Evolutionary conservation across 2,888 invertebrate genomes (phyloP).

Genomic region (Notocelia uddmanniana): DNA sequence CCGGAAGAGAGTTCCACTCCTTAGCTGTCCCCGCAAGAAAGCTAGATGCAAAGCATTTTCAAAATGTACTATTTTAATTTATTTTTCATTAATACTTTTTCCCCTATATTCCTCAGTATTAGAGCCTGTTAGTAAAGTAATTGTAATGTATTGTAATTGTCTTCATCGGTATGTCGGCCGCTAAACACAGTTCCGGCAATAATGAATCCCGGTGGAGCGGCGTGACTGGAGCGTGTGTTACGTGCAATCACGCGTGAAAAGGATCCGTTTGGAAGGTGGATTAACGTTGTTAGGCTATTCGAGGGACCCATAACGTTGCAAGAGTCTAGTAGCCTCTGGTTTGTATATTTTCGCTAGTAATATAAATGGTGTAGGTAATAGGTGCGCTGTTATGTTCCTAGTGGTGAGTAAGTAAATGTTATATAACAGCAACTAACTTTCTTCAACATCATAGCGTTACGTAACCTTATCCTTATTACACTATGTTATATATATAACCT

Average conservation of each 20-base stretch:
- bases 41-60: no score
- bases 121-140: neutral
- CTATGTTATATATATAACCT: no score
- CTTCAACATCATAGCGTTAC: no score
- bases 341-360: neutral
- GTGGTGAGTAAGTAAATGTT: no score
- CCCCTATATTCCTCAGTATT: no score
- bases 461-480: no score
- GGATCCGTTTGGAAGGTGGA: constrained; percentile 12
- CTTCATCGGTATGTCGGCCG: constrained; percentile 42
- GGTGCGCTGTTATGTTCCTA: no score
- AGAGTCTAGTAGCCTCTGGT: neutral
- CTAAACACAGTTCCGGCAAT: constrained; percentile 49
- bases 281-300: constrained; percentile 22
- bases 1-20: no score
- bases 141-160: constrained; percentile 18
- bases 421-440: no score
- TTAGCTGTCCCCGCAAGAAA: no score
- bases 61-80: no score
- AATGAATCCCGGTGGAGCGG: constrained; percentile 83
- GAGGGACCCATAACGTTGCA: neutral
- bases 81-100: no score
- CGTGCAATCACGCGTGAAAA: constrained; percentile 51
- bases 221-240: constrained; percentile 81
- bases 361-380: neutral